Percentiles rank a stretch among this genome's conserved stretches.
These are phyloP conservation scores for Eurytoma californica DNA, from an alignment of 2,888 invertebrate genomes.

Conservation along the genomic window DNA sequence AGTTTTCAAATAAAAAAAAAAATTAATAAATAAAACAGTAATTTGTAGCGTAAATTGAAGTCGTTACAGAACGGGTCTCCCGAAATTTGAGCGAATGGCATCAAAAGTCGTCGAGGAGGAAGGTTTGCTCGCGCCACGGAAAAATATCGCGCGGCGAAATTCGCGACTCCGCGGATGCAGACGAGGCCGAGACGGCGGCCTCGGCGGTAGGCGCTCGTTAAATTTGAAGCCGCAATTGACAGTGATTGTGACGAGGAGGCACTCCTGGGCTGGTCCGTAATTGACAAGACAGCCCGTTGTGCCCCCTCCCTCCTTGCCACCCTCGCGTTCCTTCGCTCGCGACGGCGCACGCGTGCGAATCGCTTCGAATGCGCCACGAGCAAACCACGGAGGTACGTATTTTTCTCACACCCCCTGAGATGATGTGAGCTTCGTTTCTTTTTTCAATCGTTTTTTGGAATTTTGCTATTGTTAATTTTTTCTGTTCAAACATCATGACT, in stretches of 20 bases:
- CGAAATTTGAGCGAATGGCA: no score
- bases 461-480: no score
- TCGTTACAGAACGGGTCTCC: no score
- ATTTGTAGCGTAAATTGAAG: no score
- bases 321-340: not conserved
- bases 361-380: not conserved
- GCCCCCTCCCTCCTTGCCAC: slow-evolving; percentile 4
- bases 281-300: slow-evolving; percentile 59
- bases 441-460: no score
- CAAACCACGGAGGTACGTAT: not conserved
- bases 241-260: slow-evolving; percentile 61
- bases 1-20: no score
- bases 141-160: not conserved
- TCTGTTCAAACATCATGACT: no score
- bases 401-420: no score
- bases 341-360: slow-evolving; percentile 18
- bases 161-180: slow-evolving; percentile 27
- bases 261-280: slow-evolving; percentile 53
- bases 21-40: no score
- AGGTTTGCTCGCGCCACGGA: not conserved
- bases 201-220: slow-evolving; percentile 57
- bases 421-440: no score
- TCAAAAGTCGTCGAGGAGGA: not conserved
- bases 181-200: not conserved
- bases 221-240: slow-evolving; percentile 63